phyloP scores from a whole-genome alignment of 1,140 invertebrate species.

The Amyelois transitella region DNA sequence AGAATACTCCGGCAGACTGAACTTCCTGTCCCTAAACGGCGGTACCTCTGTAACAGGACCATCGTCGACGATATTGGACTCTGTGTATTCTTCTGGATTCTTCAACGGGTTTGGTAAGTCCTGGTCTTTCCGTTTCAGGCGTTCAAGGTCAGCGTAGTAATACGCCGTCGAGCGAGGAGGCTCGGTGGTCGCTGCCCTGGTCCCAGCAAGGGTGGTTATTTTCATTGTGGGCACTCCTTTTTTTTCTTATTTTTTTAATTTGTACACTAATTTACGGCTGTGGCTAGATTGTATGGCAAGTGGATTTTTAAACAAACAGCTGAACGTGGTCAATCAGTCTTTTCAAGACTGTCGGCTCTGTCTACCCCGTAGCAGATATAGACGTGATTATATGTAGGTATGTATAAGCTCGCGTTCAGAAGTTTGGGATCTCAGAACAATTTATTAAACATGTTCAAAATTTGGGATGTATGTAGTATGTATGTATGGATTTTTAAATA shows the following conservation, averaged over 20 bases:
- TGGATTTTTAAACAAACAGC: too few relatives aligned
- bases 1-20: constrained; percentile 40
- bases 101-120: constrained; percentile 14
- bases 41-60: constrained; percentile 49
- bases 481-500: too few relatives aligned
- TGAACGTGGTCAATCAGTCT: too few relatives aligned
- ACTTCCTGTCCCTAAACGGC: constrained; percentile 43
- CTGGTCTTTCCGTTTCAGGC: constrained; percentile 42
- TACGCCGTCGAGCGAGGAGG: constrained; percentile 66
- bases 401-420: too few relatives aligned
- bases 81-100: constrained; percentile 40
- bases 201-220: constrained; percentile 30
- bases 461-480: too few relatives aligned
- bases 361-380: too few relatives aligned
- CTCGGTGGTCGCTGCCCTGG: constrained; percentile 29
- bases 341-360: too few relatives aligned
- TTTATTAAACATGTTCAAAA: too few relatives aligned
- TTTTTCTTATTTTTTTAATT: not conserved
- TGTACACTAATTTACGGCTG: not conserved
- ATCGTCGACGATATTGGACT: constrained; percentile 44
- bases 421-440: too few relatives aligned
- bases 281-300: not conserved
- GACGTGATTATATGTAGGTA: too few relatives aligned
- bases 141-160: constrained; percentile 67
- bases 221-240: constrained; percentile 2